Evolutionary conservation across 2,888 invertebrate genomes (phyloP).

Genomic region (Phaonia tiefii): DNA sequence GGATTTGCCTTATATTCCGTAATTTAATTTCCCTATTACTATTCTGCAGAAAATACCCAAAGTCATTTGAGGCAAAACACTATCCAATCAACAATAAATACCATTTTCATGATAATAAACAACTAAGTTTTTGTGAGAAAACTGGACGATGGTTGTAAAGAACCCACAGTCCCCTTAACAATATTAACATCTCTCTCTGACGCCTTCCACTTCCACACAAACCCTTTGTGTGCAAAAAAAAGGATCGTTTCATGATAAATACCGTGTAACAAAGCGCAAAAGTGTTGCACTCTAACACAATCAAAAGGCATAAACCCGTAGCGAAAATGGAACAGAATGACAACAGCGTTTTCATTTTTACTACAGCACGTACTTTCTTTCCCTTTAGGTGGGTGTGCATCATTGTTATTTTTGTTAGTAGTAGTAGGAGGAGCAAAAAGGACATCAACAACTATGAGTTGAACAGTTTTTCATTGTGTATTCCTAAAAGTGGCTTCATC

Average conservation of each 20-base stretch:
- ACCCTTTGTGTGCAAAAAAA: neutral
- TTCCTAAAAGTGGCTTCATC: neutral
- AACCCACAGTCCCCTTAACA: too few relatives aligned
- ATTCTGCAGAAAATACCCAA: neutral
- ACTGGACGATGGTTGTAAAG: too few relatives aligned
- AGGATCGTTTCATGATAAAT: neutral
- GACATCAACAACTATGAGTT: slow-evolving; percentile 5
- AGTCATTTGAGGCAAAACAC: neutral
- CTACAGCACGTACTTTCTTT: slow-evolving; percentile 9
- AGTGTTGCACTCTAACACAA: neutral
- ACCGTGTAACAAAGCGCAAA: neutral
- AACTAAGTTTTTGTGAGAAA: too few relatives aligned
- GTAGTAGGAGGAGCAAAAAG: neutral
- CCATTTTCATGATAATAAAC: neutral
- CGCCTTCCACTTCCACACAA: too few relatives aligned
- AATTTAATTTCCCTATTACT: too few relatives aligned
- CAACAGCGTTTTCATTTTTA: neutral
- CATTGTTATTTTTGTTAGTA: slow-evolving; percentile 25
- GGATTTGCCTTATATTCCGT: too few relatives aligned
- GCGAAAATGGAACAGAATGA: slow-evolving; percentile 7
- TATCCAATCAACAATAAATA: slow-evolving; percentile 8
- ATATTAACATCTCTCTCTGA: too few relatives aligned
- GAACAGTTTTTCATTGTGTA: neutral
- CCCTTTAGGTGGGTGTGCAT: slow-evolving; percentile 8
- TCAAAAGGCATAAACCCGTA: neutral